A percentile compares a stretch with the other conserved stretches of the same genome.
phyloP scores from a whole-genome alignment of 2,888 invertebrate species.

The Reticulitermes lucifugus region DNA sequence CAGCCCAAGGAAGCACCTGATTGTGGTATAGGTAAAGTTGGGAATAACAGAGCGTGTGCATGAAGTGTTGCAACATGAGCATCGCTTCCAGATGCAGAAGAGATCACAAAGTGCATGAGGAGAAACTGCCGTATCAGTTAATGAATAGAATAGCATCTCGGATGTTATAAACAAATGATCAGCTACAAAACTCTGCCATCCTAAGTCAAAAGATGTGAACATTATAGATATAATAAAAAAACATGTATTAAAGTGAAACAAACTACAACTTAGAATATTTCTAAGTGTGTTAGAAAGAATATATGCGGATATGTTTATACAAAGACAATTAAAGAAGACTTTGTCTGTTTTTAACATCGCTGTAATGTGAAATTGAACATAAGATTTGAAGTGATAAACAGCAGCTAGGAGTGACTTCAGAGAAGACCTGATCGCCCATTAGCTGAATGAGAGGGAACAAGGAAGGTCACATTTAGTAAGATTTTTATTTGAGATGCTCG shows the following conservation, averaged over 20 bases:
- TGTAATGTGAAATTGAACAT: conserved; percentile 12
- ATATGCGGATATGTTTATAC: conserved; percentile 29
- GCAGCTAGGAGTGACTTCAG: neutral
- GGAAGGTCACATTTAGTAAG: conserved; percentile 7
- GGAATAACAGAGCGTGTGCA: neutral
- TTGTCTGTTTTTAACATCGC: conserved; percentile 19
- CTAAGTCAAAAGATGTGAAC: conserved; percentile 44
- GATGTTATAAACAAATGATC: conserved; percentile 9
- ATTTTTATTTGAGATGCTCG: neutral
- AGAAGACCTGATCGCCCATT: conserved; percentile 10
- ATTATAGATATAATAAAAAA: conserved; percentile 26
- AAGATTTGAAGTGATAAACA: neutral
- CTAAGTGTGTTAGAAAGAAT: conserved; percentile 28
- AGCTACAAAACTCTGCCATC: conserved; percentile 39
- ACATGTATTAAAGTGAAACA: conserved; percentile 33
- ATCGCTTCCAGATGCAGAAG: neutral
- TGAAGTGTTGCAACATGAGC: neutral
- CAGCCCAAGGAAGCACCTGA: conserved; percentile 1
- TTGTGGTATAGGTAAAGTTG: neutral
- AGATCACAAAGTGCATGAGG: neutral
- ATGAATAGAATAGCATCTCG: neutral
- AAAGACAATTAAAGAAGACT: conserved; percentile 22
- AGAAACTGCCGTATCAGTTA: neutral
- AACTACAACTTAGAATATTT: conserved; percentile 33
- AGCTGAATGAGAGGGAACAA: neutral